Conservation (phyloP, 2,113 vertebrate genomes). For the Melierax canorus region DNA sequence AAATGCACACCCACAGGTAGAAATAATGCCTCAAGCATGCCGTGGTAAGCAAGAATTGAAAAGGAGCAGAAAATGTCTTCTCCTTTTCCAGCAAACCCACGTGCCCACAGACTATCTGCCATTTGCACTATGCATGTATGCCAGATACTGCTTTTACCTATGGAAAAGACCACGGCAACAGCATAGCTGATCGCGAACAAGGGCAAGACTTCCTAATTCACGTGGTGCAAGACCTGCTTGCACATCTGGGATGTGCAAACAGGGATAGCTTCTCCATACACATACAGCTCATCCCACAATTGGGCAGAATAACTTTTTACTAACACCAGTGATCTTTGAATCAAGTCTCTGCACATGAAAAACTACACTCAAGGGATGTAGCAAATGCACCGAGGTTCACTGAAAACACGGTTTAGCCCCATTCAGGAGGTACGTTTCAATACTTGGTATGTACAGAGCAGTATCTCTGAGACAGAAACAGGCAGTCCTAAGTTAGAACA, state of each 20-base stretch:
- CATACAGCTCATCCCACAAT: neutral
- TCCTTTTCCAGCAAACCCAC: neutral
- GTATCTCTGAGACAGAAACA: neutral
- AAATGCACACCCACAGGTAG: neutral
- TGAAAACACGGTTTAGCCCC: neutral
- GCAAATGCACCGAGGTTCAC: neutral
- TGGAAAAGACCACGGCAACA: neutral
- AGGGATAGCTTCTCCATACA: neutral
- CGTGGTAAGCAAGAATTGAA: neutral
- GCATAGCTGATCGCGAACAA: neutral
- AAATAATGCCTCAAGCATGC: neutral
- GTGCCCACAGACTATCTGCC: neutral
- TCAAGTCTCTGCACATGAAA: neutral
- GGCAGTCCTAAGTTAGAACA: neutral
- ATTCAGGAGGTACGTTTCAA: neutral
- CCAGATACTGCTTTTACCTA: neutral
- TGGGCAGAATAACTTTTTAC: neutral
- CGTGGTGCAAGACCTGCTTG: neutral
- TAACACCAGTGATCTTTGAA: neutral
- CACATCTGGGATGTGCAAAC: neutral
- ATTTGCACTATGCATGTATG: neutral
- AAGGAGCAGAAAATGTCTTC: fast-evolving
- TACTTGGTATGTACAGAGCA: neutral
- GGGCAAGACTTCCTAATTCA: neutral
- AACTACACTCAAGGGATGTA: neutral